These are phyloP conservation scores for Apantesis nais DNA, from an alignment of 2,888 invertebrate species.

Conservation along the genomic window DNA sequence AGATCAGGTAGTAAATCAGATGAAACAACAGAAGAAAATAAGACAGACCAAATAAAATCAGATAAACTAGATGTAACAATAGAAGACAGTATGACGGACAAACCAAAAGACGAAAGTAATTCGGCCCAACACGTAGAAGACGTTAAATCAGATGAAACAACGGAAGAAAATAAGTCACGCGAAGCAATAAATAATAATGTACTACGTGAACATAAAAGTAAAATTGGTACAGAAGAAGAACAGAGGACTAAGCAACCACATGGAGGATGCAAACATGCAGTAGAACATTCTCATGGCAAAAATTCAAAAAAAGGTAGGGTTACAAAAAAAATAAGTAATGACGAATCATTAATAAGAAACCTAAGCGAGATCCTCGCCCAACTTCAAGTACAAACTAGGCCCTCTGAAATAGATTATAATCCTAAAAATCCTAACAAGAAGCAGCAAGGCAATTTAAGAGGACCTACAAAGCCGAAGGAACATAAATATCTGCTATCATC, in stretches of 20 bases:
- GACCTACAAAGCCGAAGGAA: not conserved
- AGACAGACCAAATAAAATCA: not conserved
- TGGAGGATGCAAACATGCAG: not conserved
- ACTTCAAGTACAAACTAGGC: not conserved
- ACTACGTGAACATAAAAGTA: not conserved
- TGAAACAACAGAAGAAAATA: not conserved
- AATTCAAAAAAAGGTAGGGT: not conserved
- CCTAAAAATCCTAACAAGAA: not conserved
- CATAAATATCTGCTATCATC: slow-evolving; percentile 15
- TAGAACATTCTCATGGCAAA: not conserved
- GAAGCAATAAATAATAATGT: not conserved
- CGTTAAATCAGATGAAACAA: not conserved
- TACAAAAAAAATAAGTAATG: not conserved
- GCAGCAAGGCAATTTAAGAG: not conserved
- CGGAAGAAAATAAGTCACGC: not conserved
- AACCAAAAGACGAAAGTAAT: not conserved
- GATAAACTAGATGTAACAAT: not conserved
- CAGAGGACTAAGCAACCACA: not conserved
- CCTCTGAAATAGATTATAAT: not conserved
- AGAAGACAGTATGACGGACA: not conserved
- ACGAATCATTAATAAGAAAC: not conserved
- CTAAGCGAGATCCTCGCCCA: not conserved
- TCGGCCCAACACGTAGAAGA: not conserved
- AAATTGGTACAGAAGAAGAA: not conserved
- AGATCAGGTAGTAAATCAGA: not conserved